A percentile compares a stretch with the other conserved stretches of the same genome.
These are phyloP conservation scores for Peromyscus eremicus DNA, from an alignment of 2,797 vertebrate genomes.

Conservation along the genomic window DNA sequence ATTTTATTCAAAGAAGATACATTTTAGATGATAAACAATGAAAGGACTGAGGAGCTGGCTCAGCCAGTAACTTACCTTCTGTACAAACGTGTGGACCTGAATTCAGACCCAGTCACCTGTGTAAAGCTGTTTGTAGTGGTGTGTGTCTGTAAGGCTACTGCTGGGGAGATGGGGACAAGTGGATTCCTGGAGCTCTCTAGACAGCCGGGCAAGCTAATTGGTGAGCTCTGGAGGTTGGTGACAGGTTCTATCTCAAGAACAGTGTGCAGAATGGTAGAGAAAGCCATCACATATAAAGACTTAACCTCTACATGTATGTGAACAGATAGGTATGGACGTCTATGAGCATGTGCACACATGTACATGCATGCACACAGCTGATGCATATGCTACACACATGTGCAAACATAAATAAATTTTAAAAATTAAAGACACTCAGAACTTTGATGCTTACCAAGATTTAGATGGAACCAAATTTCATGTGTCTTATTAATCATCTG, in stretches of 20 bases:
- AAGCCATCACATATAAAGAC: not conserved
- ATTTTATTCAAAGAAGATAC: not conserved
- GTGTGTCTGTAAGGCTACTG: not conserved
- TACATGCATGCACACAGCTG: not conserved
- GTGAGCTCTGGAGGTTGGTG: not conserved
- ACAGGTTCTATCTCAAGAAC: not conserved
- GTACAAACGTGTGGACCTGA: not conserved
- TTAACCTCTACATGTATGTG: not conserved
- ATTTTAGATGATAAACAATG: not conserved
- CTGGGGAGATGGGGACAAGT: too few species aligned
- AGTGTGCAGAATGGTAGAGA: not conserved
- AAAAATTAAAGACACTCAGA: not conserved
- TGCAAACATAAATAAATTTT: not conserved
- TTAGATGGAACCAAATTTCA: conserved; percentile 25
- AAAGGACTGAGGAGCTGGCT: not conserved
- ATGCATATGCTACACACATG: not conserved
- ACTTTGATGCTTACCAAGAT: not conserved
- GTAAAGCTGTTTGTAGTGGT: not conserved
- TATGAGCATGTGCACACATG: not conserved
- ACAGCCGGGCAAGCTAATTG: not conserved
- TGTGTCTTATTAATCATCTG: conserved; percentile 22
- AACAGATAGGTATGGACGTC: not conserved
- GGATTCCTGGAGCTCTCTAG: not conserved
- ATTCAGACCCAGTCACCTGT: not conserved
- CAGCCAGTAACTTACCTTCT: not conserved